Evolutionary conservation across 1,140 invertebrate genomes (phyloP), one percentile per base, ranked within the genome.

Genomic region (Drosophila seguyi): DNA sequence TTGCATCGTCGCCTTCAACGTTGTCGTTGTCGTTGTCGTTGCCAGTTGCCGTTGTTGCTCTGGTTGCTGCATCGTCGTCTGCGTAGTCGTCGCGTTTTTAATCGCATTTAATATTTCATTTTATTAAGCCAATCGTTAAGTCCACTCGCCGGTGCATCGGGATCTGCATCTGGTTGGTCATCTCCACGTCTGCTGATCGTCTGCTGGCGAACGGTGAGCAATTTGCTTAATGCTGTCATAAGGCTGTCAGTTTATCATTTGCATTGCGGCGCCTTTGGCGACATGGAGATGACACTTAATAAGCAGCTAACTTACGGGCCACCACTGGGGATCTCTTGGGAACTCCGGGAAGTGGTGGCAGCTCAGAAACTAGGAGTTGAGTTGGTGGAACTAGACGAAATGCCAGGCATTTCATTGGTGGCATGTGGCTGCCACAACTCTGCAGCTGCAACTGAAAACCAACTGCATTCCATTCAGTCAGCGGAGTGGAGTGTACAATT

Each of bases 81-180:
- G 0, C 59, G 65, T 55, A 65, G 69, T 81, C 79, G 75, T 66
- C 66, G 84, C 69, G 63, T 73, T 78, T 86, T 87, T 90, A 90
- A 90, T 90, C 85, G 85, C 85, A 90, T 90, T 90, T 90, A 90
- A 90, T 90, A 90, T 90, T 90, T 90, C 85, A 90, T 90, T 90
- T 90, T 90, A 90, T 90, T 90, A 90, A 90, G 85, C 85, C 85
- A 87, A 87, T 87, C 83, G 69, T 66, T 65, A 65, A 59, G 75
- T 67, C 69, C 42, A 67, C 41, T 65, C 39, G 38, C 20, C 18
- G 42, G 38, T 48, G 62, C 31, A 60, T 75, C 61, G 67, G 58
- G 52, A 52, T 75, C 42, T 62, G 22, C 45, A 57, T 47, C 59
- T 72, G 48, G 42, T 42, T 58, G 57, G 60, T 20, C 71, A 67